phyloP scores from a whole-genome alignment of 2,797 vertebrate species.

The Danio kyathit region DNA sequence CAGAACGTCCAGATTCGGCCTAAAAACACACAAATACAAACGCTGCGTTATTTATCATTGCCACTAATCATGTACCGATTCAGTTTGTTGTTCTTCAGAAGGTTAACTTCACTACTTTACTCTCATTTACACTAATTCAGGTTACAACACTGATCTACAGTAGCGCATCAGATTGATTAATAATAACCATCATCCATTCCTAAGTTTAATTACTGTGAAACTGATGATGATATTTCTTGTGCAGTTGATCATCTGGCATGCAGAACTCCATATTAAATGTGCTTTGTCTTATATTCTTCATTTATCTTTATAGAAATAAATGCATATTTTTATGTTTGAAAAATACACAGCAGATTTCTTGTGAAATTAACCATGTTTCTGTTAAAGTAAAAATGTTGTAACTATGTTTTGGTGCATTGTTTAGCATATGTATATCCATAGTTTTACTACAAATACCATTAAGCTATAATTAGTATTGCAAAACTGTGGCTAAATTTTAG shows the following conservation, averaged over 20 bases:
- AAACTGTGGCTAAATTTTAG: too few relatives aligned
- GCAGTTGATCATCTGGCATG: neutral
- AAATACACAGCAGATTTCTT: too few relatives aligned
- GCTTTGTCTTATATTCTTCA: neutral
- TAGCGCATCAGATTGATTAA: conserved; percentile 11
- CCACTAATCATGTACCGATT: neutral
- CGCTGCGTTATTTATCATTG: neutral
- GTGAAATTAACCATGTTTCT: too few relatives aligned
- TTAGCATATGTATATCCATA: too few relatives aligned
- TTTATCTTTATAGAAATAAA: too few relatives aligned
- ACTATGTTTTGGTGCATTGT: too few relatives aligned
- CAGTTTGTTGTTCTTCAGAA: neutral
- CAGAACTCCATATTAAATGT: neutral
- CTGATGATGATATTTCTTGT: conserved; percentile 17
- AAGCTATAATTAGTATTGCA: too few relatives aligned
- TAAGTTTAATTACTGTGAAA: conserved; percentile 7
- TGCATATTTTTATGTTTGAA: too few relatives aligned
- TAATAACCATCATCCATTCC: neutral
- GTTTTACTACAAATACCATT: too few relatives aligned
- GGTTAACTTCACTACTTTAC: neutral
- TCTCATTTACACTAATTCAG: neutral
- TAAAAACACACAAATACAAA: too few relatives aligned
- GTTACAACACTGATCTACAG: neutral
- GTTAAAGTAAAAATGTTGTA: too few relatives aligned
- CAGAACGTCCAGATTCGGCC: conserved; percentile 67